Percentiles rank a stretch among this genome's conserved stretches.
Conservation (phyloP, 1,140 invertebrate genomes). For the Drosophila funebris region DNA sequence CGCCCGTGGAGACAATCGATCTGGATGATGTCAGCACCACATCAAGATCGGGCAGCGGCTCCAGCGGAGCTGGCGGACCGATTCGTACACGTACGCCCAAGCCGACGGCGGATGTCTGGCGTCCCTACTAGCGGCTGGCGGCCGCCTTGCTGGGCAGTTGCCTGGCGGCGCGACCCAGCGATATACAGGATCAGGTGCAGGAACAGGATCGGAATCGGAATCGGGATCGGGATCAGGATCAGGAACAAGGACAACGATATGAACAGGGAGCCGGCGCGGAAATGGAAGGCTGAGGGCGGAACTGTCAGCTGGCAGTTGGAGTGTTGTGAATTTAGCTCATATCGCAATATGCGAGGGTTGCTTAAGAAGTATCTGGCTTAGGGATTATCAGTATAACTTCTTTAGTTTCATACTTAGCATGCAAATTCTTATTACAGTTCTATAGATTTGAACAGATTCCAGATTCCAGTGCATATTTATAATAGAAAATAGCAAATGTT, state of each 20-base stretch:
- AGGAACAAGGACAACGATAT: background rate
- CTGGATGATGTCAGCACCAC: conserved; percentile 80
- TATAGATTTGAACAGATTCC: too few species aligned
- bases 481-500: too few species aligned
- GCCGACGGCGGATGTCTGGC: conserved; percentile 79
- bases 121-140: conserved; percentile 83
- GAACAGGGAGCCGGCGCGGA: background rate
- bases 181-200: background rate
- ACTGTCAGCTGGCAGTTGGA: too few species aligned
- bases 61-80: conserved; percentile 56
- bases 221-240: background rate
- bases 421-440: background rate
- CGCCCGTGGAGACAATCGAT: conserved; percentile 79
- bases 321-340: conserved; percentile 55
- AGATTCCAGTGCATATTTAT: too few species aligned
- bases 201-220: background rate
- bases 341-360: conserved; percentile 55
- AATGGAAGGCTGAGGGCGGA: background rate
- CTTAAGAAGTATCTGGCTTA: background rate
- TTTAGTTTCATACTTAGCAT: too few species aligned
- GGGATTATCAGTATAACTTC: background rate
- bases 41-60: conserved; percentile 66
- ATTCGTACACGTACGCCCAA: conserved; percentile 80
- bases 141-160: conserved; percentile 75
- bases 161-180: conserved; percentile 48